Evolutionary conservation across 2,888 invertebrate genomes (phyloP), one percentile per base, ranked within the genome.

Genomic region (Scaeva pyrastri): DNA sequence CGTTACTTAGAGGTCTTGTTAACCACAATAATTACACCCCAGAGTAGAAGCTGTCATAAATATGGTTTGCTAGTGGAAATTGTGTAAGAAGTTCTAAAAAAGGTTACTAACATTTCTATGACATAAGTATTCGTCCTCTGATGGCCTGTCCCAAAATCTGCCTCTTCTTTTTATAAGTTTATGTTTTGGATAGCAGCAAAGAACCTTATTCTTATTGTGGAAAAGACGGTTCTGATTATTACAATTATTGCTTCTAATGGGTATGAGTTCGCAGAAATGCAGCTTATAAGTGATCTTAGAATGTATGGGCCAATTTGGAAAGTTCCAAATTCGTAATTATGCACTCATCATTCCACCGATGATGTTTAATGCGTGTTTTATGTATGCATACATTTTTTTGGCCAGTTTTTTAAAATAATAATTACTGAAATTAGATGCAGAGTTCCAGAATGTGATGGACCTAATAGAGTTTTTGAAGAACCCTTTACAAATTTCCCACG

Each of bases 381-480:
- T 94, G 89, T 94, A 95, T 88, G 94, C 95, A 70, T 96, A 95
- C 89, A 94, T 95, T 76, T 96, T 96, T 91, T 95, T 96, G 0
- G 95, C 96, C 95, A 36, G 94, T 95, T 16, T 96, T 91, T 89
- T 90, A 10, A n/a, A n/a, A 39, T 39, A 11, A 41, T 48, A 12
- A 19, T 21, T 26, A 45, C n/a, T 6, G 6, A 7, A 31, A 84
- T 19, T 36, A 93, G 93, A 85, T 93, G 93, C 84, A 90, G 90
- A 74, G 88, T 93, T 48, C 88, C 91, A 3, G 90, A 92, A 76
- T 93, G 93, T 88, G 93, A 93, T 71, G 89, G 88, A 79, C 76
- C 88, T 2, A 88, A 36, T 19, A 91, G 90, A 79, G 71, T 50
- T 3, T 92, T 91, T 72, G 88, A 88, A 19, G 93, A 93, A 1